Evolutionary conservation across 1,140 invertebrate species (phyloP).

Genomic region (Diachasmimorpha longicaudata): DNA sequence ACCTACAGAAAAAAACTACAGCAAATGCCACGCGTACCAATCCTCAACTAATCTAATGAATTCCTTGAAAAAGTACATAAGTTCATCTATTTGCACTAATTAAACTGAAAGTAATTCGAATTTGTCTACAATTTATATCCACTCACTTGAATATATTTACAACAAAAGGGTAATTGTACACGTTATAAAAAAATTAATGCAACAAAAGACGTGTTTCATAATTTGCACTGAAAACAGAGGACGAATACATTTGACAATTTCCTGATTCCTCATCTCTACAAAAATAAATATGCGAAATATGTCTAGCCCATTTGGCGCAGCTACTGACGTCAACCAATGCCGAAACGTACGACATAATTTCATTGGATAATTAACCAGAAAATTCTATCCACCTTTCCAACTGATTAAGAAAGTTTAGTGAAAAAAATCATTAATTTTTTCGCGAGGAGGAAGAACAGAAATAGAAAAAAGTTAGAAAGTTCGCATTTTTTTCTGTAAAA

Average conservation of each 20-base stretch:
- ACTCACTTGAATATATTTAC: neutral
- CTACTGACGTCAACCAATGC: neutral
- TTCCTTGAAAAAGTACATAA: neutral
- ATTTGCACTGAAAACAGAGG: neutral
- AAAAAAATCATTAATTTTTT: too few relatives aligned
- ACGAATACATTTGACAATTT: slow-evolving; percentile 16
- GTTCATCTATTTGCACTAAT: neutral
- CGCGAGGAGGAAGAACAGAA: too few relatives aligned
- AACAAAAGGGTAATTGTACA: neutral
- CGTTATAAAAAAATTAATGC: slow-evolving; percentile 11
- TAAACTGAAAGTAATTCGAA: neutral
- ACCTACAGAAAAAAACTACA: slow-evolving; percentile 4
- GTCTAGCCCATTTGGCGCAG: neutral
- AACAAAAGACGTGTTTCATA: neutral
- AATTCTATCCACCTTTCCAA: too few relatives aligned
- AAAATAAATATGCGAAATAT: slow-evolving; percentile 47
- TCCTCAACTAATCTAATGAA: neutral
- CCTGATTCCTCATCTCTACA: slow-evolving; percentile 36
- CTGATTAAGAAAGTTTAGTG: too few relatives aligned
- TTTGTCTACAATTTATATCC: neutral
- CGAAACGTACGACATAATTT: neutral
- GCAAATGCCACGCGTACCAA: neutral
- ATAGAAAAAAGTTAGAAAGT: too few relatives aligned
- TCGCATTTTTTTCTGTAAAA: too few relatives aligned
- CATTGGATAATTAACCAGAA: too few relatives aligned